These are phyloP conservation scores for Lagodon rhomboides DNA, from an alignment of 2,797 vertebrate species.

Conservation along the genomic window DNA sequence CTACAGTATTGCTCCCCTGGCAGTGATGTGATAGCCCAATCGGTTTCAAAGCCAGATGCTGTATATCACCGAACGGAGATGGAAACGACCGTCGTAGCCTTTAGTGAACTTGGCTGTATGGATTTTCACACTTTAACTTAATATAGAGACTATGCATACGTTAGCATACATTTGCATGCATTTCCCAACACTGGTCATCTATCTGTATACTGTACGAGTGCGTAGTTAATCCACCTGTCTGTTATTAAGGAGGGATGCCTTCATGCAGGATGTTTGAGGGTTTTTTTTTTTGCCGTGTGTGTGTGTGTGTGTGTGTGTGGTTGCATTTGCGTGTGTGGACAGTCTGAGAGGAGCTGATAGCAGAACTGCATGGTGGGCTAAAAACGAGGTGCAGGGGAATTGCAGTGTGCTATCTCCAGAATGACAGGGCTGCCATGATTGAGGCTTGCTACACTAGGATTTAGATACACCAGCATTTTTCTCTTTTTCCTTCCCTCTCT, in stretches of 20 bases:
- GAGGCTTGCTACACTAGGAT: slow-evolving; percentile 81
- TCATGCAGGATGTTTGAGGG: slow-evolving; percentile 53
- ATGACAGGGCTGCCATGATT: slow-evolving; percentile 84
- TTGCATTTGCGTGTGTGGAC: slow-evolving; percentile 60
- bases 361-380: slow-evolving; percentile 87
- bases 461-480: slow-evolving; percentile 83
- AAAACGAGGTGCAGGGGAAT: slow-evolving; percentile 82
- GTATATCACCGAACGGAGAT: slow-evolving; percentile 72
- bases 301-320: slow-evolving; percentile 49
- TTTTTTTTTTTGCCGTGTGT: slow-evolving; percentile 54
- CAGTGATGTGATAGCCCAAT: slow-evolving; percentile 76
- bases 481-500: slow-evolving; percentile 51
- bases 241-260: slow-evolving; percentile 77
- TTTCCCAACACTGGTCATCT: slow-evolving; percentile 59
- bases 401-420: slow-evolving; percentile 82
- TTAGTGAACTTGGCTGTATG: slow-evolving; percentile 63
- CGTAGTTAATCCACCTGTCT: slow-evolving; percentile 79
- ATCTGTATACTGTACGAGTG: slow-evolving; percentile 66
- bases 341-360: slow-evolving; percentile 83
- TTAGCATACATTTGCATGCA: slow-evolving; percentile 76
- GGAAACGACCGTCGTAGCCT: slow-evolving; percentile 53
- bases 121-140: slow-evolving; percentile 70
- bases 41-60: slow-evolving; percentile 66
- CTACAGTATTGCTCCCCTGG: slow-evolving; percentile 76
- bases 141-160: slow-evolving; percentile 67